Percentiles rank a stretch among this genome's conserved stretches.
Conservation (phyloP, 2,888 invertebrate species). For the Lingula anatina region DNA sequence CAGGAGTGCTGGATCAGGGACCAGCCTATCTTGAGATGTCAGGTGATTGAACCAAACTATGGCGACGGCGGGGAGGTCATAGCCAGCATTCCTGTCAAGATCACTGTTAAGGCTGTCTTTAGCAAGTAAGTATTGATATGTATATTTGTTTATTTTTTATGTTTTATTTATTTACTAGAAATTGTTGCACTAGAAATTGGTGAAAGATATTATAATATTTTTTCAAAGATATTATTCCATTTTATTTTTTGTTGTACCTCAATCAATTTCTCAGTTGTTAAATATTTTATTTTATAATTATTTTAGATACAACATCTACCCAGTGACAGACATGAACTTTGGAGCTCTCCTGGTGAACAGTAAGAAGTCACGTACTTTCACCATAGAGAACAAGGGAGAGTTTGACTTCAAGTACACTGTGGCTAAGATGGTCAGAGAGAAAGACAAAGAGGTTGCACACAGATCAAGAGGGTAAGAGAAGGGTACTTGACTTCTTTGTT, state of each 20-base stretch:
- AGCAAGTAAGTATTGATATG: constrained; percentile 45
- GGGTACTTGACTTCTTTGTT: too few relatives aligned
- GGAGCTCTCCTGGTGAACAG: constrained; percentile 47
- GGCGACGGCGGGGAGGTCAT: constrained; percentile 47
- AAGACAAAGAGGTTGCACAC: not conserved
- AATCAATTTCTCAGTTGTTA: too few relatives aligned
- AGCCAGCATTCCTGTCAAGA: constrained; percentile 52
- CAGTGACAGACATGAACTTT: constrained; percentile 51
- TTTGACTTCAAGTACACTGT: constrained; percentile 53
- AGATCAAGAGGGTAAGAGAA: too few relatives aligned
- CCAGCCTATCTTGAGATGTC: constrained; percentile 46
- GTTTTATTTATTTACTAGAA: too few relatives aligned
- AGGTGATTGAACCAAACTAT: constrained; percentile 49
- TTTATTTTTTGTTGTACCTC: too few relatives aligned
- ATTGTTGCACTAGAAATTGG: too few relatives aligned
- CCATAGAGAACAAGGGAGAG: constrained; percentile 51
- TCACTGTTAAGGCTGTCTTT: constrained; percentile 49
- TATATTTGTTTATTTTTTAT: too few relatives aligned
- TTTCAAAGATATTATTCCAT: too few relatives aligned
- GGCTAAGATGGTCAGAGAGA: constrained; percentile 36
- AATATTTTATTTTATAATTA: too few relatives aligned
- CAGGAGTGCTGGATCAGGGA: constrained; percentile 47
- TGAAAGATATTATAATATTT: too few relatives aligned
- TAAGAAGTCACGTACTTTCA: constrained; percentile 47
- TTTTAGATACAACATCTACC: constrained; percentile 47